phyloP scores from a whole-genome alignment of 2,888 invertebrate species.

The Atherix ibis region DNA sequence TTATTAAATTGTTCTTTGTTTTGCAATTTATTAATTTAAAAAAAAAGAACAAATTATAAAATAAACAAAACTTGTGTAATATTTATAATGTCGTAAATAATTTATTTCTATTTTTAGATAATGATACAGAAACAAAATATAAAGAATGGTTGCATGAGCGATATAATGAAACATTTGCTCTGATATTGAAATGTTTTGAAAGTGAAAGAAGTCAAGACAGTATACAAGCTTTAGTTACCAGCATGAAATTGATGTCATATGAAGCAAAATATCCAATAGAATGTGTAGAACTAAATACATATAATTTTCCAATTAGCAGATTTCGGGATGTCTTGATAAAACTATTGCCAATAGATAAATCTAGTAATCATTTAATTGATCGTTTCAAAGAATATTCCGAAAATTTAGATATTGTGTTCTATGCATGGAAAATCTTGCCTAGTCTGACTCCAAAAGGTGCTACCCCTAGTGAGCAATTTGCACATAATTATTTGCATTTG shows the following conservation, averaged over 20 bases:
- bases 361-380: slow-evolving; percentile 43
- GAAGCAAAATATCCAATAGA: slow-evolving; percentile 53
- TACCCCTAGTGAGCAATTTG: slow-evolving; percentile 35
- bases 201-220: slow-evolving; percentile 37
- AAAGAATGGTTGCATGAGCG: slow-evolving; percentile 51
- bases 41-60: no score
- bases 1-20: no score
- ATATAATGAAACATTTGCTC: slow-evolving; percentile 48
- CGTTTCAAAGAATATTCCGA: slow-evolving; percentile 60
- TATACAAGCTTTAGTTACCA: slow-evolving; percentile 49
- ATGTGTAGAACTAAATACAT: slow-evolving; percentile 30
- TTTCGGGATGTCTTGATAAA: slow-evolving; percentile 50
- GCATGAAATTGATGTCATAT: slow-evolving; percentile 53
- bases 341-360: slow-evolving; percentile 44
- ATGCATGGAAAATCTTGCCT: slow-evolving; percentile 47
- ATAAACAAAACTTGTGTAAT: no score
- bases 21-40: no score
- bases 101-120: slow-evolving; percentile 20
- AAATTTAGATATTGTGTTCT: slow-evolving; percentile 60
- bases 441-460: slow-evolving; percentile 38
- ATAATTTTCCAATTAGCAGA: slow-evolving; percentile 48
- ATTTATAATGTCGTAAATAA: no score
- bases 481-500: slow-evolving; percentile 47
- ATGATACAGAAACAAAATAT: slow-evolving; percentile 45
- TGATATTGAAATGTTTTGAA: slow-evolving; percentile 41